These are phyloP conservation scores for Gnathonemus longibarbis DNA, from an alignment of 2,113 vertebrate genomes.

Conservation along the genomic window DNA sequence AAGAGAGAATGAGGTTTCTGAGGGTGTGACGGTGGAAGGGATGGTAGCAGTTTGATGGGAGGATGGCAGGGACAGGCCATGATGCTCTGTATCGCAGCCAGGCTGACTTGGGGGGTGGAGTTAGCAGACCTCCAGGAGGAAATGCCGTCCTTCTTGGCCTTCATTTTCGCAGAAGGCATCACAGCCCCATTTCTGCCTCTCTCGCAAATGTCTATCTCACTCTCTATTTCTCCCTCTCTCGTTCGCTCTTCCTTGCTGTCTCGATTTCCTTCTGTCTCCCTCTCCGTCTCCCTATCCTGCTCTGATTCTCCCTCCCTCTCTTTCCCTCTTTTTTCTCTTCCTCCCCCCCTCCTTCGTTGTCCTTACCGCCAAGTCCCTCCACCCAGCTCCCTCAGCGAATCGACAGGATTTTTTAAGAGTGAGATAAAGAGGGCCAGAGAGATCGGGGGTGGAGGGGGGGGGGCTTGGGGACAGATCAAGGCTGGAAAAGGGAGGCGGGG, in stretches of 20 bases:
- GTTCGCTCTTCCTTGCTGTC: slow-evolving; percentile 25
- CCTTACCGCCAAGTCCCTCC: slow-evolving; percentile 43
- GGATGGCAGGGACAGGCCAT: background rate
- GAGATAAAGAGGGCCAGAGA: slow-evolving; percentile 39
- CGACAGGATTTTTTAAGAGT: slow-evolving; percentile 48
- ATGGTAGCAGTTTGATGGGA: background rate
- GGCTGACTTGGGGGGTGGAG: background rate
- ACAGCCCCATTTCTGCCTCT: background rate
- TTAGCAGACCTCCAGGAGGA: background rate
- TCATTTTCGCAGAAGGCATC: background rate
- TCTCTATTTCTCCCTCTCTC: slow-evolving; percentile 33
- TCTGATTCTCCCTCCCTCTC: slow-evolving; percentile 1
- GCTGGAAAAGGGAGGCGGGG: slow-evolving; percentile 22
- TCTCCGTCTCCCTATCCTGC: slow-evolving; percentile 46
- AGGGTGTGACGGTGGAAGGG: background rate
- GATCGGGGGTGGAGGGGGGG: slow-evolving; percentile 17
- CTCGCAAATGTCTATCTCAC: slow-evolving; percentile 21
- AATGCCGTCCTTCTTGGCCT: background rate
- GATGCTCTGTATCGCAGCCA: background rate
- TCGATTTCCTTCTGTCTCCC: background rate
- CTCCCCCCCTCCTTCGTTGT: slow-evolving; percentile 31
- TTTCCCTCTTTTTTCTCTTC: slow-evolving; percentile 26
- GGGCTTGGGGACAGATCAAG: background rate
- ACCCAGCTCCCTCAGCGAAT: slow-evolving; percentile 43
- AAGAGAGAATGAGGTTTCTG: background rate